Conservation (phyloP, 2,888 invertebrate species). For the Leucophenga maculata region DNA sequence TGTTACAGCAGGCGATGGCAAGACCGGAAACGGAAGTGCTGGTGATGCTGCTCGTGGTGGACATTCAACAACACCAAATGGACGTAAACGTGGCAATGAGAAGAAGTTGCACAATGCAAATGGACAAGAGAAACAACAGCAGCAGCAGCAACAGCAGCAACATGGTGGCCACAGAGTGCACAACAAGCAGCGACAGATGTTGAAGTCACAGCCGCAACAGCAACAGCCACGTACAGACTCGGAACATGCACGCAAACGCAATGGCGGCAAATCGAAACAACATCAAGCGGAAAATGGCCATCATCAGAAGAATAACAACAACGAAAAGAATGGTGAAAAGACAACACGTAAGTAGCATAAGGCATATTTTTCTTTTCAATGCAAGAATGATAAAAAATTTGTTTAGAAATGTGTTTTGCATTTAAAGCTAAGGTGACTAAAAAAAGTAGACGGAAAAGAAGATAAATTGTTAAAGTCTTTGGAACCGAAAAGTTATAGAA, state of each 20-base stretch:
- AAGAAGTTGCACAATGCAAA: slow-evolving; percentile 40
- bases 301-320: slow-evolving; percentile 43
- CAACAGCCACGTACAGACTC: slow-evolving; percentile 27
- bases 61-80: slow-evolving; percentile 20
- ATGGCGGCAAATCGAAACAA: slow-evolving; percentile 49
- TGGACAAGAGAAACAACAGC: slow-evolving; percentile 44
- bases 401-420: no score
- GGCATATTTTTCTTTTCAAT: no score
- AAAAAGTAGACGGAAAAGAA: no score
- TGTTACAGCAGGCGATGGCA: slow-evolving; percentile 17
- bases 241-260: slow-evolving; percentile 56
- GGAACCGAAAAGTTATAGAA: no score
- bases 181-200: slow-evolving; percentile 63
- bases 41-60: slow-evolving; percentile 2
- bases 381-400: no score
- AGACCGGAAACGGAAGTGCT: slow-evolving; percentile 13
- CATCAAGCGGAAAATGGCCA: slow-evolving; percentile 47
- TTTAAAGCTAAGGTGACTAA: no score
- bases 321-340: slow-evolving; percentile 36
- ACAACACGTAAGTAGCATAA: slow-evolving; percentile 46
- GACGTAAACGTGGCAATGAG: slow-evolving; percentile 48
- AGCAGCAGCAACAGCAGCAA: slow-evolving; percentile 50
- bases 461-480: no score
- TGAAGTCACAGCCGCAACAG: slow-evolving; percentile 58
- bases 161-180: slow-evolving; percentile 42